phyloP scores from a whole-genome alignment of 2,113 vertebrate genomes.

The Campylorhamphus procurvoides region DNA sequence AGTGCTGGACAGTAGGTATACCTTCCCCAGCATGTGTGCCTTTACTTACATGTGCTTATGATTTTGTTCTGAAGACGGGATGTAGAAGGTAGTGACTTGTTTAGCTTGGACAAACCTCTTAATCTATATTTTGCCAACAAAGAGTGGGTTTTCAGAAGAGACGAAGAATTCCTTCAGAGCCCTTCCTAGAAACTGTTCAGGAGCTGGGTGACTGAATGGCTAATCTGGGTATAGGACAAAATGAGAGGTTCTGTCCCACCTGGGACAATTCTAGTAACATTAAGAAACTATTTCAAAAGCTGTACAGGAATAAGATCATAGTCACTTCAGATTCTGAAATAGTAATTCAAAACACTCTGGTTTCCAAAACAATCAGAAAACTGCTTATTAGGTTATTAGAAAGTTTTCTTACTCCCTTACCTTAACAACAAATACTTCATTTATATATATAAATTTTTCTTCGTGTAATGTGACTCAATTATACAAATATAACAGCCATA shows the following conservation, averaged over 20 bases:
- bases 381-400: not conserved
- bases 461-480: not conserved
- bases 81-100: not conserved
- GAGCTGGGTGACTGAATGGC: not conserved
- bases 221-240: not conserved
- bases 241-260: not conserved
- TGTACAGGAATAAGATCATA: not conserved
- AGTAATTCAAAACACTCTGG: not conserved
- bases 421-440: not conserved
- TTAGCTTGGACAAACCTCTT: not conserved
- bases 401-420: not conserved
- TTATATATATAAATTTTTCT: not conserved
- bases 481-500: not conserved
- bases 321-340: not conserved
- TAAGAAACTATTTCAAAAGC: not conserved
- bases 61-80: not conserved
- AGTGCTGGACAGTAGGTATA: not conserved
- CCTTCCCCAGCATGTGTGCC: not conserved
- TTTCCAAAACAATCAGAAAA: not conserved
- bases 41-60: not conserved
- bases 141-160: not conserved
- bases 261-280: not conserved
- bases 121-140: not conserved
- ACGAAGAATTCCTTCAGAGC: not conserved
- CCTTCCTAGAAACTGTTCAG: not conserved